These are phyloP conservation scores for Erebia aethiops DNA, from an alignment of 2,888 invertebrate genomes.

Conservation along the genomic window DNA sequence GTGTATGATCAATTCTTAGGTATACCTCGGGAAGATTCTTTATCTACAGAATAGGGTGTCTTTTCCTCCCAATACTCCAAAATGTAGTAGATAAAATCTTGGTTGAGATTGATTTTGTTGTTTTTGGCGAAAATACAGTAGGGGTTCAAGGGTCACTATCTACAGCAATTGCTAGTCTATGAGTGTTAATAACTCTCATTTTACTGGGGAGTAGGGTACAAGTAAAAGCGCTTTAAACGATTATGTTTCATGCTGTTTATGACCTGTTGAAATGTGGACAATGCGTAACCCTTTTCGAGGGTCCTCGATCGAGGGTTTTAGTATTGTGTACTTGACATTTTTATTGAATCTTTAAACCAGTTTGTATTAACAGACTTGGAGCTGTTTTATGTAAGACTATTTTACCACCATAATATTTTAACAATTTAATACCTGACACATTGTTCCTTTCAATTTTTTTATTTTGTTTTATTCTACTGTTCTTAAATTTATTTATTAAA, in stretches of 20 bases:
- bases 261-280: constrained; percentile 40
- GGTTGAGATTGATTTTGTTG: constrained; percentile 38
- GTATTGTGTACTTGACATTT: constrained; percentile 27
- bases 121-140: constrained; percentile 53
- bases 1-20: no score
- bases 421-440: no score
- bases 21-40: no score
- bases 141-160: constrained; percentile 57
- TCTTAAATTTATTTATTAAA: no score
- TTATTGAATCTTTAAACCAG: constrained; percentile 17
- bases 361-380: constrained; percentile 1
- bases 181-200: constrained; percentile 69
- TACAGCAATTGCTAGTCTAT: constrained; percentile 62
- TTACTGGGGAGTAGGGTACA: constrained; percentile 35
- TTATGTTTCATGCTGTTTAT: constrained; percentile 36
- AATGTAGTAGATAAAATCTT: not conserved
- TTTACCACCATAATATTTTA: no score
- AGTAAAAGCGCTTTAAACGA: constrained; percentile 40
- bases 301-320: constrained; percentile 26
- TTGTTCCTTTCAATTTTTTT: no score
- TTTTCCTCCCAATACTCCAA: not conserved
- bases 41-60: not conserved
- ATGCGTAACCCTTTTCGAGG: constrained; percentile 37
- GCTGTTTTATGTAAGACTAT: no score
- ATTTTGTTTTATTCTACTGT: no score